These are phyloP conservation scores for Sceloporus tristichus DNA, from an alignment of 2,113 vertebrate species.

Conservation along the genomic window DNA sequence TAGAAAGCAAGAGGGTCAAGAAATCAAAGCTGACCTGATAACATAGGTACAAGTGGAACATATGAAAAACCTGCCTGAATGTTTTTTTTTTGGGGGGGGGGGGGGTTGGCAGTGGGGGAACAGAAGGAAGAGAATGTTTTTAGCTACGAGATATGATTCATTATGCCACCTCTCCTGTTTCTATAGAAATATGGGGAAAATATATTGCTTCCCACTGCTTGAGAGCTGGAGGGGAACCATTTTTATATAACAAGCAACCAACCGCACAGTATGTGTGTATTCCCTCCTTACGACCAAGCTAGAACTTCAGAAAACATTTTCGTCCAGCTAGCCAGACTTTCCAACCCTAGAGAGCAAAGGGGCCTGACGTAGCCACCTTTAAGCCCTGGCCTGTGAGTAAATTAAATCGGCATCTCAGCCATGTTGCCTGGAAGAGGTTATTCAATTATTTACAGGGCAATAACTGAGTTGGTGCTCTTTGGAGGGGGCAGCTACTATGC, in stretches of 20 bases:
- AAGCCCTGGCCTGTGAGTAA: constrained; percentile 76
- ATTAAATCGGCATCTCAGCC: constrained; percentile 82
- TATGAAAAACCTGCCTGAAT: not conserved
- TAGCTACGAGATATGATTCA: constrained; percentile 40
- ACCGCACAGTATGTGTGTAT: constrained; percentile 63
- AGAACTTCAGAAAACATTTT: constrained; percentile 74
- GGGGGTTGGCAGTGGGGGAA: too few species aligned
- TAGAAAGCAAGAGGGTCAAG: not conserved
- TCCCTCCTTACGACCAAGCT: constrained; percentile 56
- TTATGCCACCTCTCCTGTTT: constrained; percentile 53
- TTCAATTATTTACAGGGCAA: constrained; percentile 82
- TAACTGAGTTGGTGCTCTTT: constrained; percentile 74
- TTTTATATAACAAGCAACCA: constrained; percentile 60
- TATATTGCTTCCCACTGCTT: constrained; percentile 65
- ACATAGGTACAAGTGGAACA: not conserved
- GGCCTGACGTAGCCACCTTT: constrained; percentile 55
- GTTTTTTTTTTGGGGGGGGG: not conserved
- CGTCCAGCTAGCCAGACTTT: constrained; percentile 51
- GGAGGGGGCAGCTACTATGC: constrained; percentile 58
- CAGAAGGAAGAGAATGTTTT: not conserved
- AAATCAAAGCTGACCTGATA: not conserved
- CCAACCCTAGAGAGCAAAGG: constrained; percentile 63
- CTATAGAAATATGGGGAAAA: constrained; percentile 63
- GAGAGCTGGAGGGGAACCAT: constrained; percentile 66
- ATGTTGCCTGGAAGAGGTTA: constrained; percentile 78